Conservation (phyloP, 2,888 invertebrate genomes). For the Eilema sororculum region DNA sequence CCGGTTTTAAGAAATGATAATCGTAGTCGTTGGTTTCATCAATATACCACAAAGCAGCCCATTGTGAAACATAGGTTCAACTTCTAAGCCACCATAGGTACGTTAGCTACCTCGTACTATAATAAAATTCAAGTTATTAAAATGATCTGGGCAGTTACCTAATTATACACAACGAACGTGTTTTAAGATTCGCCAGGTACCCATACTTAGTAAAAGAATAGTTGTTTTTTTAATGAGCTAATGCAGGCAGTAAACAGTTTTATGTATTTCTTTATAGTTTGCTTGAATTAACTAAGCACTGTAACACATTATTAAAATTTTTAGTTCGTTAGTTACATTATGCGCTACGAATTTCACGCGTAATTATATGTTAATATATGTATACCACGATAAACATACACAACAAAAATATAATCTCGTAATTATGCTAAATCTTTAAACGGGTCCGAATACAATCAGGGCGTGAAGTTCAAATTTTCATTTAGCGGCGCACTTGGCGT, state of each 20-base stretch:
- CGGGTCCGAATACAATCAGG: constrained; percentile 72
- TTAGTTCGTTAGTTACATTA: constrained; percentile 66
- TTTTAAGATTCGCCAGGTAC: constrained; percentile 51
- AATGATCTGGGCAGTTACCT: constrained; percentile 54
- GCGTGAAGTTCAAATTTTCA: constrained; percentile 75
- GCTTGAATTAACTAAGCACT: constrained; percentile 72
- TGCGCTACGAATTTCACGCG: constrained; percentile 64
- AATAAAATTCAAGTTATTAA: constrained; percentile 61
- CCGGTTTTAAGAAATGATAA: constrained; percentile 31
- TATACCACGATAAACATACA: constrained; percentile 66
- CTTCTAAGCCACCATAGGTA: constrained; percentile 47
- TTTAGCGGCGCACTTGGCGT: constrained; percentile 67
- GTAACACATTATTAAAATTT: constrained; percentile 71
- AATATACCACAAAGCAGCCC: constrained; percentile 48
- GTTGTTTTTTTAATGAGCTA: constrained; percentile 66
- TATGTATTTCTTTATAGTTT: constrained; percentile 72
- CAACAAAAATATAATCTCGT: constrained; percentile 71
- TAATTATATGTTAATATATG: constrained; percentile 71
- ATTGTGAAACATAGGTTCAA: constrained; percentile 54
- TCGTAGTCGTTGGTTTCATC: constrained; percentile 40
- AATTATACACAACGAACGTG: constrained; percentile 56
- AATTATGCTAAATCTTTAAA: constrained; percentile 80
- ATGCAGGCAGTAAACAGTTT: constrained; percentile 69
- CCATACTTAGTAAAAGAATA: constrained; percentile 56
- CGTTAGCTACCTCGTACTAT: constrained; percentile 54